Evolutionary conservation across 2,888 invertebrate genomes (phyloP).

Genomic region (Drosophila barbarae): DNA sequence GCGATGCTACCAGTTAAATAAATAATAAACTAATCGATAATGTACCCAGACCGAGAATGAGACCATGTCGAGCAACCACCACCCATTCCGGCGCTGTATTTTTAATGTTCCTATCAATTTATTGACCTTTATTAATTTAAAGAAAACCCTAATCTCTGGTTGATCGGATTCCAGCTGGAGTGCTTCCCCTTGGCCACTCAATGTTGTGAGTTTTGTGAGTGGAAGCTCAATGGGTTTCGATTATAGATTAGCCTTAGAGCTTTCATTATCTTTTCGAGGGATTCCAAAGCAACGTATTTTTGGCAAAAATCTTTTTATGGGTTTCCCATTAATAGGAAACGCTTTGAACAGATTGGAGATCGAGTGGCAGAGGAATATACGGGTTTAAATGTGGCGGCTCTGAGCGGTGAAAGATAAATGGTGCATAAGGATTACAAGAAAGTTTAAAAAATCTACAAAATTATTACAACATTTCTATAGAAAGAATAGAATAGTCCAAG

Average conservation of each 20-base stretch:
- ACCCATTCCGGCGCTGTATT: conserved; percentile 13
- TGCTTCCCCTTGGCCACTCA: conserved; percentile 14
- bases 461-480: neutral
- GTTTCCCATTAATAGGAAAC: neutral
- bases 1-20: conserved; percentile 59
- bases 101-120: conserved; percentile 54
- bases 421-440: neutral
- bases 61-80: neutral
- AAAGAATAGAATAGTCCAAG: neutral
- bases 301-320: neutral
- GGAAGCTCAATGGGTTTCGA: conserved; percentile 16
- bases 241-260: conserved; percentile 21
- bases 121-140: conserved; percentile 45
- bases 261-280: conserved; percentile 14
- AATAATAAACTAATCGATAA: conserved; percentile 62
- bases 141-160: conserved; percentile 18
- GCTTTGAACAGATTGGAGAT: neutral
- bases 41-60: conserved; percentile 15
- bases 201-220: conserved; percentile 10
- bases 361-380: neutral
- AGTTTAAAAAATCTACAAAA: no score
- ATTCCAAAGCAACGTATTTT: neutral
- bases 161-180: conserved; percentile 11
- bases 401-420: neutral
- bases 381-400: neutral